Conservation (phyloP, 2,888 invertebrate genomes). For the Sminthurinus aureus region DNA sequence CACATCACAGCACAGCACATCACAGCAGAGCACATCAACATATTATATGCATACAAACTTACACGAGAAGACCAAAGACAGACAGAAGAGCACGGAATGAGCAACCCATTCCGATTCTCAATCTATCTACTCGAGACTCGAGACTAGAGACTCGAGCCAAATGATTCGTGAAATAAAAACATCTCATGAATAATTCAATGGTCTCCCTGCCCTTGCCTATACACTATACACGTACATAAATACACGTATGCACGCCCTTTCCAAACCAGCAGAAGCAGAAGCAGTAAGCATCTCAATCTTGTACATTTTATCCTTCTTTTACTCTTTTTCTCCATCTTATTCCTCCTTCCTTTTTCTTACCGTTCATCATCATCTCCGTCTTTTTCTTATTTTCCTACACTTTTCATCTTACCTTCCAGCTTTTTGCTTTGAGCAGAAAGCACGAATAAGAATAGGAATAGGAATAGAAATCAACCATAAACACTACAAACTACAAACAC, state of each 20-base stretch:
- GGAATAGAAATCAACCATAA: too few species aligned
- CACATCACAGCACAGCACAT: too few species aligned
- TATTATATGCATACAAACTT: background rate
- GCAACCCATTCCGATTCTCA: conserved; percentile 23
- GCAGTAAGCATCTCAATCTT: background rate
- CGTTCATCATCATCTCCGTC: background rate
- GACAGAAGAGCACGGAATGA: background rate
- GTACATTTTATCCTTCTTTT: conserved; percentile 3
- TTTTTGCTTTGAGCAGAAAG: background rate
- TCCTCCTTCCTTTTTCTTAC: background rate
- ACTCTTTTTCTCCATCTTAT: background rate
- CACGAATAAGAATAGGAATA: too few species aligned
- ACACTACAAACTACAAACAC: background rate
- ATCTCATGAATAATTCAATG: conserved; percentile 58
- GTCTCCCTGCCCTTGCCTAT: background rate
- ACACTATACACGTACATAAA: too few species aligned
- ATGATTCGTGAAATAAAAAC: conserved; percentile 60
- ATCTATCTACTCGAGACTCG: conserved; percentile 33
- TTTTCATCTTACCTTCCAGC: conserved; percentile 12
- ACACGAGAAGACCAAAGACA: background rate
- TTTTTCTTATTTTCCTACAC: background rate
- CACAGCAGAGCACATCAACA: too few species aligned
- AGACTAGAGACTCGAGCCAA: conserved; percentile 35
- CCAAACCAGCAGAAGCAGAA: background rate
- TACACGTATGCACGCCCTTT: background rate